Evolutionary conservation across 2,797 vertebrate species (phyloP).

Genomic region (Chaenodraco wilsoni): DNA sequence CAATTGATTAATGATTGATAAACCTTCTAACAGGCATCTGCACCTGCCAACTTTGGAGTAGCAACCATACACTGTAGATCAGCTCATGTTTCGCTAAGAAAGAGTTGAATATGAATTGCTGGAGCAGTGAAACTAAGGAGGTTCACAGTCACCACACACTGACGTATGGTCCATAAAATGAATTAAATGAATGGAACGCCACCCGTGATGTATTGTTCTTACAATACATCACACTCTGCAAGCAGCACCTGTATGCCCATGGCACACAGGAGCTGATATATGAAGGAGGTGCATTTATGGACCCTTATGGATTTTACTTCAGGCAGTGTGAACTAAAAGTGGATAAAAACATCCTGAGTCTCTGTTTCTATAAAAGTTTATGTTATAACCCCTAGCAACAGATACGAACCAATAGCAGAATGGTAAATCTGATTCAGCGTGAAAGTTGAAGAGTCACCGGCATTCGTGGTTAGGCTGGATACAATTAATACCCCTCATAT

Average conservation of each 20-base stretch:
- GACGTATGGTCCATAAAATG: too few species aligned
- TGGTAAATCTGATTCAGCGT: background rate
- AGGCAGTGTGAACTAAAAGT: conserved; percentile 18
- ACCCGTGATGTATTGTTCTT: too few species aligned
- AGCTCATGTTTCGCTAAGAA: too few species aligned
- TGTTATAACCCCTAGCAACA: conserved; percentile 29
- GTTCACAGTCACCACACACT: background rate
- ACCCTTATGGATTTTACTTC: conserved; percentile 21
- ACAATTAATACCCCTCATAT: background rate
- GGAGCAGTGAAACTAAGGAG: too few species aligned
- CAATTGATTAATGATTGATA: too few species aligned
- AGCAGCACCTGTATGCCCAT: background rate
- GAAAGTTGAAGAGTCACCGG: background rate
- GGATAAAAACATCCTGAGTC: conserved; percentile 27
- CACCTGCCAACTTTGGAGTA: too few species aligned
- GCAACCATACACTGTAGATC: too few species aligned
- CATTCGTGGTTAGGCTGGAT: background rate
- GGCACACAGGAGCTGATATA: conserved; percentile 7
- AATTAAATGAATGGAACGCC: too few species aligned
- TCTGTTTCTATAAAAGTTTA: background rate
- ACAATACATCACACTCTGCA: too few species aligned
- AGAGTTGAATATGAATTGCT: too few species aligned
- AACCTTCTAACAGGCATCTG: too few species aligned
- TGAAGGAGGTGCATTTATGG: background rate
- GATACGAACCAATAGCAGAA: background rate